phyloP scores from a whole-genome alignment of 2,888 invertebrate species.

The Melinopterus prodromus region DNA sequence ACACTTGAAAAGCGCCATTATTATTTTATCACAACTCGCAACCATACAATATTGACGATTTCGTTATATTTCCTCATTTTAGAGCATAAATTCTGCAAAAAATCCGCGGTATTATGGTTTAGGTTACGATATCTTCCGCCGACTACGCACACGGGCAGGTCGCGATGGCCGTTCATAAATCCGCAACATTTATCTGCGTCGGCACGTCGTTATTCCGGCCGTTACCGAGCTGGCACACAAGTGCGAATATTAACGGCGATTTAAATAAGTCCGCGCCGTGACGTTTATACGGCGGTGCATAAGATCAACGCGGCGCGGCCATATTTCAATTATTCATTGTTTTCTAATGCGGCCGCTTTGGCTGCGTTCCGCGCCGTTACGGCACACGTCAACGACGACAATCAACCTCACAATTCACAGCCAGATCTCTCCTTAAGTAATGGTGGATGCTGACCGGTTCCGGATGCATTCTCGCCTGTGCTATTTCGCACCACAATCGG shows the following conservation, averaged over 20 bases:
- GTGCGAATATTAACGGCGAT: conserved; percentile 42
- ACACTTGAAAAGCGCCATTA: no score
- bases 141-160: background rate
- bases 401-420: conserved; percentile 18
- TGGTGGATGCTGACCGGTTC: conserved; percentile 9
- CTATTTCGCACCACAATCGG: background rate
- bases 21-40: no score
- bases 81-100: background rate
- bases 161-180: conserved; percentile 8
- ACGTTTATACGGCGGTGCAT: conserved; percentile 45
- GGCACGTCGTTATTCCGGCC: conserved; percentile 38
- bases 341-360: conserved; percentile 44
- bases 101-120: background rate
- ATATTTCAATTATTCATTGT: conserved; percentile 53
- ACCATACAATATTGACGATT: background rate
- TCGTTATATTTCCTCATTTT: background rate
- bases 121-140: background rate
- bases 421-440: conserved; percentile 22
- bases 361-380: conserved; percentile 23
- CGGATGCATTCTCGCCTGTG: conserved; percentile 4
- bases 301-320: conserved; percentile 41
- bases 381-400: conserved; percentile 16
- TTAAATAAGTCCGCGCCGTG: conserved; percentile 44
- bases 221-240: conserved; percentile 34
- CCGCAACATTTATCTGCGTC: conserved; percentile 36